Conservation (phyloP, 2,797 vertebrate species). For the Limosa lapponica region DNA sequence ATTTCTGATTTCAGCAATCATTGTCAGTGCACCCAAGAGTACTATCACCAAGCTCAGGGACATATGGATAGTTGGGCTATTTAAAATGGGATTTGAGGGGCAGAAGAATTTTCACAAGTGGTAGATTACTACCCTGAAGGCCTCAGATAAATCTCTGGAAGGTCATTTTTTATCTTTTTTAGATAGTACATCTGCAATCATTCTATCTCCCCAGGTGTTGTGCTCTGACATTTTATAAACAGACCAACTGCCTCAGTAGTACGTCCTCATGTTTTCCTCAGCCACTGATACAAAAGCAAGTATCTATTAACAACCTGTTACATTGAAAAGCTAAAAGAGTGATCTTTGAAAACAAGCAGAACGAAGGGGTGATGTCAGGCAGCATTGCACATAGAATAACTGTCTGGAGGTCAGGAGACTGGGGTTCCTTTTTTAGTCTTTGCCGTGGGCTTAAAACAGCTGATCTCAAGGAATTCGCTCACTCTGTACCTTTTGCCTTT, state of each 20-base stretch:
- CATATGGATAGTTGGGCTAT: not conserved
- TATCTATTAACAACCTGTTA: not conserved
- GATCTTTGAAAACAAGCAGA: not conserved
- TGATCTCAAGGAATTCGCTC: not conserved
- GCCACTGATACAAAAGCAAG: not conserved
- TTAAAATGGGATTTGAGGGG: not conserved
- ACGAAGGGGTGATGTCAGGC: not conserved
- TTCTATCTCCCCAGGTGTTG: not conserved
- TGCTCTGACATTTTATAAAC: not conserved
- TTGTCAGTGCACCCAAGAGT: not conserved
- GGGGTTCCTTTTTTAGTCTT: not conserved
- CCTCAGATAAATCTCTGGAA: not conserved
- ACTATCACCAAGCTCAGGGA: not conserved
- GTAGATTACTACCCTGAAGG: not conserved
- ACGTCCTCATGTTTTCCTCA: not conserved
- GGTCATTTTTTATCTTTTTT: not conserved
- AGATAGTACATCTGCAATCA: not conserved
- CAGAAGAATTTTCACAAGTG: conserved; percentile 1
- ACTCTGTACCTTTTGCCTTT: not conserved
- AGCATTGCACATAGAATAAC: not conserved
- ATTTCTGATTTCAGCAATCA: conserved; percentile 2
- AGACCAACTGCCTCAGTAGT: not conserved
- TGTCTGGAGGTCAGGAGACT: not conserved
- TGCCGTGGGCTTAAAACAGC: not conserved
- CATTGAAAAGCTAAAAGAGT: not conserved